Evolutionary conservation across 2,113 vertebrate species (phyloP).

Genomic region (Thalassarche chlororhynchos): DNA sequence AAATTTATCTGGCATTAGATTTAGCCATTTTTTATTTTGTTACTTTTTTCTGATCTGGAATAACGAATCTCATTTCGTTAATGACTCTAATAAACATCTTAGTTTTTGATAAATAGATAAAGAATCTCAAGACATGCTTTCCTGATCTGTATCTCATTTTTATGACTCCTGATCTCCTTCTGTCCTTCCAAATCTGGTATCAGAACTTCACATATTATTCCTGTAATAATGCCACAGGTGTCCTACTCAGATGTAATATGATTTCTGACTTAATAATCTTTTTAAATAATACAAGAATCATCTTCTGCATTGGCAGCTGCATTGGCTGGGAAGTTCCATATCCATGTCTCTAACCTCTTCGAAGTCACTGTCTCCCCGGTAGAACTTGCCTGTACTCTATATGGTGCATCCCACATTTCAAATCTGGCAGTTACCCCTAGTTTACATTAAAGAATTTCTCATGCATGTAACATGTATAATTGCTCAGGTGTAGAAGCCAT

Average conservation of each 20-base stretch:
- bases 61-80: not conserved
- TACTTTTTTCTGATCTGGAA: not conserved
- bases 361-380: not conserved
- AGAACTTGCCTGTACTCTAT: not conserved
- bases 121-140: not conserved
- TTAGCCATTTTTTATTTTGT: not conserved
- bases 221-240: not conserved
- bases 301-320: not conserved
- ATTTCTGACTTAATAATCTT: not conserved
- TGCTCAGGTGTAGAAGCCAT: not conserved
- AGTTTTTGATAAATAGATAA: not conserved
- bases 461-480: not conserved
- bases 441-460: not conserved
- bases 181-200: not conserved
- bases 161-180: not conserved
- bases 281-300: not conserved
- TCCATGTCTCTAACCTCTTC: not conserved
- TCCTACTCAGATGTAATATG: not conserved
- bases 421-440: not conserved
- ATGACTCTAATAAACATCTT: not conserved
- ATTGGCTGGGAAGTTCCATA: not conserved
- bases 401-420: not conserved
- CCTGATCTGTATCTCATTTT: not conserved
- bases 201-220: not conserved
- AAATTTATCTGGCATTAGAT: not conserved